A percentile compares a stretch with the other conserved stretches of the same genome.
Evolutionary conservation across 2,113 vertebrate species (phyloP).

Genomic region (Thomomys bottae): DNA sequence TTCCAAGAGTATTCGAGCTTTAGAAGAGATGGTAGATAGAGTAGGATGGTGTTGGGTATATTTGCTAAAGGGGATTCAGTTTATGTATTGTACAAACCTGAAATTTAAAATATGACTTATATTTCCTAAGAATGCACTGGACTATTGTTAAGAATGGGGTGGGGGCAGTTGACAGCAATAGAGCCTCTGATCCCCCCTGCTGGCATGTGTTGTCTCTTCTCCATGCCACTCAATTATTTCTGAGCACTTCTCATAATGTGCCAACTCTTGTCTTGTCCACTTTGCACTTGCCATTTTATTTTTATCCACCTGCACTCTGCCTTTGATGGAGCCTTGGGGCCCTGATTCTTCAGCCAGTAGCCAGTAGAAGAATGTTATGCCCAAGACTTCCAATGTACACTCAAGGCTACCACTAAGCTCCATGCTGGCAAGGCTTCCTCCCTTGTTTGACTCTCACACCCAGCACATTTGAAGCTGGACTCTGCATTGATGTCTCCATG

Average conservation of each 20-base stretch:
- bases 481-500: background rate
- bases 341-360: background rate
- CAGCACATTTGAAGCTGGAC: background rate
- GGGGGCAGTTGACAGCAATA: background rate
- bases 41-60: background rate
- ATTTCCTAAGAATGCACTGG: background rate
- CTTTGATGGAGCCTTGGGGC: background rate
- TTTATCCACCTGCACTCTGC: background rate
- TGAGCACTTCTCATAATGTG: background rate
- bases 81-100: background rate
- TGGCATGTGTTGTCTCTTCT: background rate
- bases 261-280: background rate
- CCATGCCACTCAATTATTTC: background rate
- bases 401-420: background rate
- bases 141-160: background rate
- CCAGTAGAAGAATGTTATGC: background rate
- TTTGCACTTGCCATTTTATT: background rate
- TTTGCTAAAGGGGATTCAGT: constrained; percentile 39
- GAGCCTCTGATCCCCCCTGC: background rate
- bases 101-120: background rate
- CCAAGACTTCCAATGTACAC: background rate
- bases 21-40: background rate
- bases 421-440: background rate
- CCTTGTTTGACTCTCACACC: background rate
- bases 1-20: constrained; percentile 48